Percentiles rank a stretch among this genome's conserved stretches.
phyloP scores from a whole-genome alignment of 2,888 invertebrate genomes.

The Lucinisca nassula region DNA sequence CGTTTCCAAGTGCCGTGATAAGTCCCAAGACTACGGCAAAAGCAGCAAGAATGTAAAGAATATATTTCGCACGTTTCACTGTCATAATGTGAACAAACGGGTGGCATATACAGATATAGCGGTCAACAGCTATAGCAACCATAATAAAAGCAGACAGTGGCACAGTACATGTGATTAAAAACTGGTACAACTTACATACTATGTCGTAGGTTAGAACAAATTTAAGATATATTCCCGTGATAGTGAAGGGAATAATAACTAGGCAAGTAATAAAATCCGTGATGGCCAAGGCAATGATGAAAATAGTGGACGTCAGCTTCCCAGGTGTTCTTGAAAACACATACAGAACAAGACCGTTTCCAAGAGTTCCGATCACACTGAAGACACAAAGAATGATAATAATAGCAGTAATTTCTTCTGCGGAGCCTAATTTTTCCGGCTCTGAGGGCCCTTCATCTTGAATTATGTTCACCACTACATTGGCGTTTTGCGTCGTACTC shows the following conservation, averaged over 20 bases:
- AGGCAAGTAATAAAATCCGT: constrained; percentile 81
- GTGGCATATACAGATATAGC: constrained; percentile 85
- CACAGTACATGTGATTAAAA: constrained; percentile 83
- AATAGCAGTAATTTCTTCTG: constrained; percentile 22
- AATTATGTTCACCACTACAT: not conserved
- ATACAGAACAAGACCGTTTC: constrained; percentile 86
- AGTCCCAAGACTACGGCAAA: constrained; percentile 81
- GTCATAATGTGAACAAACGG: constrained; percentile 83
- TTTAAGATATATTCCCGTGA: constrained; percentile 71
- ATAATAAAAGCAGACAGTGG: constrained; percentile 85
- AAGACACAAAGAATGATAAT: constrained; percentile 78
- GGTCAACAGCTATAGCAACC: constrained; percentile 85
- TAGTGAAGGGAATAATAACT: constrained; percentile 81
- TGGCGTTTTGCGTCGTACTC: not conserved
- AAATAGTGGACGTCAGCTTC: constrained; percentile 84
- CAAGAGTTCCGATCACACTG: constrained; percentile 83
- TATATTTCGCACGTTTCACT: constrained; percentile 76
- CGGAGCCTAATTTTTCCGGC: not conserved
- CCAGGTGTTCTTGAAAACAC: constrained; percentile 83
- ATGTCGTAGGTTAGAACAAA: constrained; percentile 75
- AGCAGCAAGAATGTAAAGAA: constrained; percentile 74
- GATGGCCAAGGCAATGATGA: constrained; percentile 84
- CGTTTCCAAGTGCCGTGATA: constrained; percentile 73
- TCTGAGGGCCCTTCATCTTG: not conserved
- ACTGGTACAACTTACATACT: constrained; percentile 82